Evolutionary conservation across 2,888 invertebrate genomes (phyloP).

Genomic region (Myopa testacea): DNA sequence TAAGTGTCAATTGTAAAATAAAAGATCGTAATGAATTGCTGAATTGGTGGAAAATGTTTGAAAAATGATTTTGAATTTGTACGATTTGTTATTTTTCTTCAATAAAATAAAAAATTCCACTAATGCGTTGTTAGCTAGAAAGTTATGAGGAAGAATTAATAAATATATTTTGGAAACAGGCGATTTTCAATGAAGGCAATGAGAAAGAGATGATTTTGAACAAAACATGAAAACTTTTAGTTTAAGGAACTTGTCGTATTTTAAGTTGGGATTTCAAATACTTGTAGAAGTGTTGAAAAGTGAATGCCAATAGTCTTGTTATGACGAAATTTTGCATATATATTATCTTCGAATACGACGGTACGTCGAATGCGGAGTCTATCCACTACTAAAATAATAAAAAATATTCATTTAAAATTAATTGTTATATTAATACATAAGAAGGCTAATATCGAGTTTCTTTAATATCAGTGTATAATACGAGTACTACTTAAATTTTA

Average conservation of each 20-base stretch:
- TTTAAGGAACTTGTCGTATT: slow-evolving; percentile 35
- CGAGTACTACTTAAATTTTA: slow-evolving; percentile 35
- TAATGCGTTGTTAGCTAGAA: background rate
- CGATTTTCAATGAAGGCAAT: slow-evolving; percentile 5
- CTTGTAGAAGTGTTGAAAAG: slow-evolving; percentile 7
- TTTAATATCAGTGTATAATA: slow-evolving; percentile 34
- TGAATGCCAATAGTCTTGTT: slow-evolving; percentile 27
- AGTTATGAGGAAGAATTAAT: slow-evolving; percentile 13
- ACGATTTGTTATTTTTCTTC: background rate
- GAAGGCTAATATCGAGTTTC: slow-evolving; percentile 16
- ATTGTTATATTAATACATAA: background rate
- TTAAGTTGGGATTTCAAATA: background rate
- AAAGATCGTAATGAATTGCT: background rate
- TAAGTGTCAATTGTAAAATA: background rate
- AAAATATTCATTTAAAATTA: slow-evolving; percentile 8
- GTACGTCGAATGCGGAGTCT: too few relatives aligned
- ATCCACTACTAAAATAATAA: background rate
- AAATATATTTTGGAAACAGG: slow-evolving; percentile 22
- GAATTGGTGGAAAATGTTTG: background rate
- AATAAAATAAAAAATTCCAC: slow-evolving; percentile 1
- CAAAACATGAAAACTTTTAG: slow-evolving; percentile 32
- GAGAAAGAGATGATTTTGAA: slow-evolving; percentile 15
- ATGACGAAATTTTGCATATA: too few relatives aligned
- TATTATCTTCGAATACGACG: background rate
- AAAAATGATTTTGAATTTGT: slow-evolving; percentile 19